A percentile compares a stretch with the other conserved stretches of the same genome.
Evolutionary conservation across 2,888 invertebrate genomes (phyloP).

Genomic region (Ganaspis brasiliensis): DNA sequence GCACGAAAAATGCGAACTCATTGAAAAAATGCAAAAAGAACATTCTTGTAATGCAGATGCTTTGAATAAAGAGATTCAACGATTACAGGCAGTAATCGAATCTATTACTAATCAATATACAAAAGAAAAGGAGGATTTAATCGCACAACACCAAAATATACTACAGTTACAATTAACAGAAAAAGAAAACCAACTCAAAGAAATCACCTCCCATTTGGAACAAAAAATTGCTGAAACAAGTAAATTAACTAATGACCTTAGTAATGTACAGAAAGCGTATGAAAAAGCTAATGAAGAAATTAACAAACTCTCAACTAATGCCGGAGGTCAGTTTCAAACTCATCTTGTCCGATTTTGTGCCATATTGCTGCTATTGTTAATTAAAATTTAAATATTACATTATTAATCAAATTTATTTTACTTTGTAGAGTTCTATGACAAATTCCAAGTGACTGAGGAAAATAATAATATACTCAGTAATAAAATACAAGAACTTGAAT

Average conservation of each 20-base stretch:
- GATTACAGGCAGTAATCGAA: constrained; percentile 72
- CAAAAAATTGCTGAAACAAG: constrained; percentile 82
- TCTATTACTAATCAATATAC: constrained; percentile 79
- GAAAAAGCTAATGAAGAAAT: constrained; percentile 81
- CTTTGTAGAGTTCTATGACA: constrained; percentile 82
- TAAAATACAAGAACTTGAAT: constrained; percentile 79
- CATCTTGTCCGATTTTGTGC: too few species aligned
- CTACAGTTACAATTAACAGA: constrained; percentile 82
- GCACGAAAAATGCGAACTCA: constrained; percentile 75
- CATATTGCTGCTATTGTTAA: background rate
- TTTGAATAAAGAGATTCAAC: constrained; percentile 72
- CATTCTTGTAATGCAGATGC: constrained; percentile 67
- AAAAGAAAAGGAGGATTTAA: constrained; percentile 80
- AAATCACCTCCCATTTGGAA: constrained; percentile 82
- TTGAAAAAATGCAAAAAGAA: constrained; percentile 77
- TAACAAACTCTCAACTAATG: constrained; percentile 75
- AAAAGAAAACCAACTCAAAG: constrained; percentile 82
- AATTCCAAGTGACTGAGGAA: constrained; percentile 82
- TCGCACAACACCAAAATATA: constrained; percentile 81
- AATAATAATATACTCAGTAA: constrained; percentile 82
- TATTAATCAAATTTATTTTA: background rate
- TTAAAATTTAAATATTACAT: background rate
- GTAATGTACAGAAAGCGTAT: constrained; percentile 80
- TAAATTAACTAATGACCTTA: constrained; percentile 82
- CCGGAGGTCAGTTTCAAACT: constrained; percentile 65